Evolutionary conservation across 2,113 vertebrate genomes (phyloP).

Genomic region (Indicator maculatus): DNA sequence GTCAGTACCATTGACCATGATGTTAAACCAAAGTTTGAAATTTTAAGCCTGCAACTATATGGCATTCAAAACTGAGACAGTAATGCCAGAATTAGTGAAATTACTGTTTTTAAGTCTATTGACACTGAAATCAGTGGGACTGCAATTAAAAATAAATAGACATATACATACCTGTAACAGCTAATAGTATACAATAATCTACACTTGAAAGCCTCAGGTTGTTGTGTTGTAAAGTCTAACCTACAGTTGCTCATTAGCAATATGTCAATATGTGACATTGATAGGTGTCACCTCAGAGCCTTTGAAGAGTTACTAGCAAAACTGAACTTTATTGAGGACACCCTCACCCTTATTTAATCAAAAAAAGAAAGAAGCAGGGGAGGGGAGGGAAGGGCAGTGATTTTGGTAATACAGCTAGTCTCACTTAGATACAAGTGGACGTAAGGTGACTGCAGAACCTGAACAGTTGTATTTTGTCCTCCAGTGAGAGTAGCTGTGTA

Average conservation of each 20-base stretch:
- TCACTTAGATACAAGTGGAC: neutral
- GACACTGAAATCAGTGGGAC: neutral
- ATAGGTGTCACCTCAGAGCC: neutral
- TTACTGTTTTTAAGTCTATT: neutral
- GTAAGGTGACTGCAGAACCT: neutral
- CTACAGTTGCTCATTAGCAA: neutral
- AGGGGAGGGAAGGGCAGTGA: neutral
- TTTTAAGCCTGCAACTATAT: neutral
- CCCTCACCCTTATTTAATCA: neutral
- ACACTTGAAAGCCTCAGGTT: neutral
- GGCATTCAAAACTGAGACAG: neutral
- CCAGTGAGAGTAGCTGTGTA: rapidly evolving
- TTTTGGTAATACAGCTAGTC: neutral
- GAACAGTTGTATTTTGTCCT: neutral
- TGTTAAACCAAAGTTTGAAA: neutral
- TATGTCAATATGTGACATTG: neutral
- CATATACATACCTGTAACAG: too few relatives aligned
- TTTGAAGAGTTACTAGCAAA: neutral
- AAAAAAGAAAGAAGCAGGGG: rapidly evolving
- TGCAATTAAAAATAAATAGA: neutral
- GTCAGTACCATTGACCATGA: neutral
- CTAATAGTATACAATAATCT: neutral
- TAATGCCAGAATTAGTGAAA: neutral
- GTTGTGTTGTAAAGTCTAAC: neutral
- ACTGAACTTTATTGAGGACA: neutral